phyloP scores from a whole-genome alignment of 2,113 vertebrate species.

The Cottus gobio region DNA sequence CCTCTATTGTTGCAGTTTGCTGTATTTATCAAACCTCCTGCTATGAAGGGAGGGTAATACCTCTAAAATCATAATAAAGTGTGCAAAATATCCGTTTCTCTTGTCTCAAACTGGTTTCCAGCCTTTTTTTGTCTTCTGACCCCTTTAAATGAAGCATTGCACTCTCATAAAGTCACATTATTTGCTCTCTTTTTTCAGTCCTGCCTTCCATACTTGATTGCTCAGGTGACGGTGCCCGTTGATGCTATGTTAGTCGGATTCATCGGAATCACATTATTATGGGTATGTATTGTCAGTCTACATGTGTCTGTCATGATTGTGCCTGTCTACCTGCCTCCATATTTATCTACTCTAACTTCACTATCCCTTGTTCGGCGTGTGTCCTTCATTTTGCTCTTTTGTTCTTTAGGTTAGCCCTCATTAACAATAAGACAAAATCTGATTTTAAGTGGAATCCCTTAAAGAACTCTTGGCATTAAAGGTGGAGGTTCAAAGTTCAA shows the following conservation, averaged over 20 bases:
- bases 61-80: not conserved
- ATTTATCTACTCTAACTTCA: not conserved
- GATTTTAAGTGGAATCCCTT: no score
- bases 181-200: conserved; percentile 52
- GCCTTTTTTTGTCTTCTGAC: not conserved
- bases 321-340: not conserved
- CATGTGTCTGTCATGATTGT: not conserved
- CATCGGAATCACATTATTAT: conserved; percentile 37
- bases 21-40: not conserved
- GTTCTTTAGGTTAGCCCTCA: not conserved
- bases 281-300: conserved; percentile 54
- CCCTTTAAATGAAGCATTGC: not conserved
- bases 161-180: not conserved
- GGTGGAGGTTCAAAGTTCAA: not conserved
- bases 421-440: not conserved
- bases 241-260: rapidly evolving
- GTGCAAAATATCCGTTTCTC: not conserved
- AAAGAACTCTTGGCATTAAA: not conserved
- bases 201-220: conserved; percentile 35
- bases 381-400: not conserved
- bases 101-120: not conserved
- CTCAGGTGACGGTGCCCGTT: rapidly evolving
- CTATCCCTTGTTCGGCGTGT: not conserved
- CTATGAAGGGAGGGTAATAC: not conserved
- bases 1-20: not conserved